phyloP scores from a whole-genome alignment of 1,140 invertebrate species.

The Lineus longissimus region DNA sequence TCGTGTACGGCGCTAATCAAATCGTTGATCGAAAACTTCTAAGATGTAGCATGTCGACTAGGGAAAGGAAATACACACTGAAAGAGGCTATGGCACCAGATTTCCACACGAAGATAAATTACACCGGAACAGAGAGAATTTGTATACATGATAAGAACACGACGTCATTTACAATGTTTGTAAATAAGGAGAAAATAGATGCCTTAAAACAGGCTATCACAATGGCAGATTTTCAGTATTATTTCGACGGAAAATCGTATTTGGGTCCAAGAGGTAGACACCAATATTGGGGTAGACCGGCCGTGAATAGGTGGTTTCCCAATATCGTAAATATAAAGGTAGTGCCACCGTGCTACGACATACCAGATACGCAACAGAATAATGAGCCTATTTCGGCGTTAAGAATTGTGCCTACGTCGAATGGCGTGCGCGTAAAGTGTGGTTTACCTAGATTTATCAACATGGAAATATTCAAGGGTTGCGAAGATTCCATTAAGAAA shows the following conservation, averaged over 20 bases:
- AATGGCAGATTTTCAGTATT: neutral
- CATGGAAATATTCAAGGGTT: constrained; percentile 1
- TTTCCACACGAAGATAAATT: constrained; percentile 5
- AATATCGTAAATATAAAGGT: neutral
- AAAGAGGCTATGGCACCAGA: neutral
- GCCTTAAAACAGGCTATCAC: neutral
- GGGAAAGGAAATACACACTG: neutral
- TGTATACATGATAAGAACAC: neutral
- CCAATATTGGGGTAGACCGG: neutral
- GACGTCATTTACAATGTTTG: neutral
- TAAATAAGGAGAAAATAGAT: neutral
- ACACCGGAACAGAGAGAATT: neutral
- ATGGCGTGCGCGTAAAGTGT: constrained; percentile 5
- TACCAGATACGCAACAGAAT: neutral
- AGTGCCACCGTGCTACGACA: neutral
- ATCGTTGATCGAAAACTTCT: neutral
- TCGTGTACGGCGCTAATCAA: neutral
- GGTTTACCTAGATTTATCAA: constrained; percentile 2
- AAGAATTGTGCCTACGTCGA: neutral
- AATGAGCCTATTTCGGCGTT: neutral
- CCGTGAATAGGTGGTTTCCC: neutral
- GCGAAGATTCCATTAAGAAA: constrained; percentile 1
- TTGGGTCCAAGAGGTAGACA: neutral
- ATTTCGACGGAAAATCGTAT: neutral
- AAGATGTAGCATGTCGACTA: neutral